Percentiles rank a stretch among this genome's conserved stretches.
Evolutionary conservation across 1,140 invertebrate genomes (phyloP).

Genomic region (Drosophila bocki): DNA sequence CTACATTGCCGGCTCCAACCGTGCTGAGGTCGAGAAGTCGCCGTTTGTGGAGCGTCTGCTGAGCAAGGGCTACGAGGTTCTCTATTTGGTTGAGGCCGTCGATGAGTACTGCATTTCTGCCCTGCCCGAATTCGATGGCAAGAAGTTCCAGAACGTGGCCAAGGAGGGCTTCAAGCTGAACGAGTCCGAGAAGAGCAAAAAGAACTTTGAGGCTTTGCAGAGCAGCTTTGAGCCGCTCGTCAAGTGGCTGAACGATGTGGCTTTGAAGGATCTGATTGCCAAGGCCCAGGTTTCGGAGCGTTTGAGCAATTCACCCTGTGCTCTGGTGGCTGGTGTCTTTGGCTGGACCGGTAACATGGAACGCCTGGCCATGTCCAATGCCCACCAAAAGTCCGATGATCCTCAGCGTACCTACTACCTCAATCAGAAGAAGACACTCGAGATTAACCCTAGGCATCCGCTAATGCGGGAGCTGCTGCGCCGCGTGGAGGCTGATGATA

Average conservation of each 20-base stretch:
- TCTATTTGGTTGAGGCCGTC: constrained; percentile 98
- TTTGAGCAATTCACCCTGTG: constrained; percentile 96
- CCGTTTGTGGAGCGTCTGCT: constrained; percentile 98
- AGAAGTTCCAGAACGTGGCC: constrained; percentile 99
- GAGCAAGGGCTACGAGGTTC: constrained; percentile 97
- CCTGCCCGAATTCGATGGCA: constrained; percentile 99
- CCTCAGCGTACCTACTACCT: constrained; percentile 96
- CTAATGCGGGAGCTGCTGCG: constrained; percentile 95
- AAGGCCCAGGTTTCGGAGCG: constrained; percentile 96
- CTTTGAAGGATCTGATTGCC: constrained; percentile 93
- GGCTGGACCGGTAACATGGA: constrained; percentile 99
- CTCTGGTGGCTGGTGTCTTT: constrained; percentile 97
- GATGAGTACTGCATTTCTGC: constrained; percentile 99
- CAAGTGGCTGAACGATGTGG: constrained; percentile 95
- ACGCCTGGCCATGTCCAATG: constrained; percentile 96
- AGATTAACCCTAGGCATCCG: constrained; percentile 99
- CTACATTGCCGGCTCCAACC: constrained; percentile 96
- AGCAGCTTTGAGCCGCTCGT: constrained; percentile 95
- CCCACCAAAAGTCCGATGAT: constrained; percentile 98
- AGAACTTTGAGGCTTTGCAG: constrained; percentile 92
- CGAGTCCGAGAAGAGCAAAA: constrained; percentile 93
- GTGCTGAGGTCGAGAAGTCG: constrained; percentile 95
- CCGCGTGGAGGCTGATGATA: constrained; percentile 91
- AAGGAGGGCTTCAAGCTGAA: constrained; percentile 98
- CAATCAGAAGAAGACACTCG: constrained; percentile 98